Evolutionary conservation across 1,140 invertebrate genomes (phyloP).

Genomic region (Drepana arcuata): DNA sequence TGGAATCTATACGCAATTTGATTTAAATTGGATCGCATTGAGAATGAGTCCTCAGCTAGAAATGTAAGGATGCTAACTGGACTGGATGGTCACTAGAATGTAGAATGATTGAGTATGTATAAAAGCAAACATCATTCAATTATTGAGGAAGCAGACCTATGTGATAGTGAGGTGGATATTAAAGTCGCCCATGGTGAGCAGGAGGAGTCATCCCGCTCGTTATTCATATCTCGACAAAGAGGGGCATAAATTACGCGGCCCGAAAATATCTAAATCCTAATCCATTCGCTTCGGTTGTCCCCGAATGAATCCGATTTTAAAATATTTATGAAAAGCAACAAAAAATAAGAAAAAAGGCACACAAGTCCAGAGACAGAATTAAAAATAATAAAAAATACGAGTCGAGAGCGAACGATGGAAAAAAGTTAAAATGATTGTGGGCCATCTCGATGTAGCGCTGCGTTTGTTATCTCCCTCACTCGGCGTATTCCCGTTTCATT

Average conservation of each 20-base stretch:
- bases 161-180: no score
- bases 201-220: conserved; percentile 41
- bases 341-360: conserved; percentile 40
- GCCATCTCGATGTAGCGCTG: conserved; percentile 41
- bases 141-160: no score
- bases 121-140: no score
- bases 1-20: no score
- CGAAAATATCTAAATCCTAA: conserved; percentile 69
- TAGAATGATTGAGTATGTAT: no score
- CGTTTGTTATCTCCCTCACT: conserved; percentile 29
- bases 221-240: conserved; percentile 66
- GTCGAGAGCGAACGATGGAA: conserved; percentile 48
- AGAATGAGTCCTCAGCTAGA: no score
- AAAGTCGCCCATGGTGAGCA: no score
- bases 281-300: conserved; percentile 64
- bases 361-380: conserved; percentile 45
- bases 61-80: no score
- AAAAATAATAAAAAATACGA: conserved; percentile 53
- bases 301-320: conserved; percentile 65
- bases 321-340: conserved; percentile 67
- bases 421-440: conserved; percentile 65
- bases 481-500: conserved; percentile 57
- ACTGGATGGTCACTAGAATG: no score
- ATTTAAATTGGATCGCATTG: conserved; percentile 25
- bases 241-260: conserved; percentile 58